Conservation (phyloP, 2,888 invertebrate genomes). For the Xestia xanthographa region DNA sequence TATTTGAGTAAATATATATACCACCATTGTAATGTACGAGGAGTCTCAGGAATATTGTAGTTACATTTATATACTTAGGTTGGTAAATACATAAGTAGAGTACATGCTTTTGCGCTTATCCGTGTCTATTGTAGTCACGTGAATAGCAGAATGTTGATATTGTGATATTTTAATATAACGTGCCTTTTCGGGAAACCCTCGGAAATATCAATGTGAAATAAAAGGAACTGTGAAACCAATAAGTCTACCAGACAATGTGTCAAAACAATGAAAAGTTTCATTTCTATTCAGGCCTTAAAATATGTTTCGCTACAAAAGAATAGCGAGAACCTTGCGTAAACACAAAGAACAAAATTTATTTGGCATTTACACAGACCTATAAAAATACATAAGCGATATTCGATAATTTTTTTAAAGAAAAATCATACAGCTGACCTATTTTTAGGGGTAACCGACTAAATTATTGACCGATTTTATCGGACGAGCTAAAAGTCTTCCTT, state of each 20-base stretch:
- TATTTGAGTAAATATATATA: slow-evolving; percentile 11
- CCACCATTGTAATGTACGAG: neutral
- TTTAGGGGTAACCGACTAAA: neutral
- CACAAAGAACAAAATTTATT: neutral
- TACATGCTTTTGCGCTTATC: slow-evolving; percentile 27
- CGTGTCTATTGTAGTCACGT: neutral
- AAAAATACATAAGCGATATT: neutral
- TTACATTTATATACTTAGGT: neutral
- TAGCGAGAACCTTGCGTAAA: no score
- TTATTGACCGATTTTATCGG: slow-evolving; percentile 11
- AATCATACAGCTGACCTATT: slow-evolving; percentile 42
- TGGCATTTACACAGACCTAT: neutral
- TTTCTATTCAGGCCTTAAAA: neutral
- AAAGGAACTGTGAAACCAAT: neutral
- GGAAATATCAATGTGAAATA: neutral
- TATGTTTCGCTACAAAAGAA: neutral
- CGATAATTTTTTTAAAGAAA: neutral
- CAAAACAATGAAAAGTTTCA: neutral
- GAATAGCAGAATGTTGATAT: neutral
- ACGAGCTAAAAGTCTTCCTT: neutral
- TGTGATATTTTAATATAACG: neutral
- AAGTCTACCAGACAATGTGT: neutral
- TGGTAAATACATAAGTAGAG: neutral
- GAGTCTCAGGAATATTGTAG: slow-evolving; percentile 8
- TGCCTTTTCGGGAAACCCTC: neutral